Percentiles rank a stretch among this genome's conserved stretches.
Conservation (phyloP, 2,113 vertebrate genomes). For the Pseudorectes ferrugineus region DNA sequence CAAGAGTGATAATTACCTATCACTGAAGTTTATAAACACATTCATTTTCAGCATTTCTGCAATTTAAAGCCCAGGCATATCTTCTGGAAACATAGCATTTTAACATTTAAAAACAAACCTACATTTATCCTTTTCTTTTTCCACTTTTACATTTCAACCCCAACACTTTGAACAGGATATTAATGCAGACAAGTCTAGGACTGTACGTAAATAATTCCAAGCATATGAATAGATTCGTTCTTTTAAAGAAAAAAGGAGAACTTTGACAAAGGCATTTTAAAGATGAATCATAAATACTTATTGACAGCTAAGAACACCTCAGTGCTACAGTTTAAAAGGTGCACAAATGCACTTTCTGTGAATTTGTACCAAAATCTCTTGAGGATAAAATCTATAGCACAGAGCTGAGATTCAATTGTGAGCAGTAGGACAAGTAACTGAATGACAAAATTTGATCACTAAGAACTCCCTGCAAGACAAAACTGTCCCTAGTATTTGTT, state of each 20-base stretch:
- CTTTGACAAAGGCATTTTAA: not conserved
- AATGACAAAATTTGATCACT: not conserved
- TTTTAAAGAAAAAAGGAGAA: not conserved
- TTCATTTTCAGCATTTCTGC: not conserved
- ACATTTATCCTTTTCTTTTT: not conserved
- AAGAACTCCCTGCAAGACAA: not conserved
- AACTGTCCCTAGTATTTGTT: not conserved
- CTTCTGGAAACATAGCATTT: not conserved
- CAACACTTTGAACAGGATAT: not conserved
- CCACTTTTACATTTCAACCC: not conserved
- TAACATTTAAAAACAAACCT: not conserved
- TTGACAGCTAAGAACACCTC: not conserved
- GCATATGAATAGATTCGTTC: not conserved
- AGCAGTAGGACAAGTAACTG: not conserved
- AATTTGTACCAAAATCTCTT: not conserved
- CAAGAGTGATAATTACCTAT: not conserved
- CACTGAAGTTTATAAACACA: not conserved
- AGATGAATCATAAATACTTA: not conserved
- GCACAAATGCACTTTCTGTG: not conserved
- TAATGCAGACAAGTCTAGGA: not conserved
- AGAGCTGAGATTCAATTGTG: not conserved
- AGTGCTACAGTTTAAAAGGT: not conserved
- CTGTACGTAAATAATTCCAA: not conserved
- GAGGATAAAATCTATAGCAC: not conserved
- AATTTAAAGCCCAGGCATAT: not conserved